These are phyloP conservation scores for Aurelia aurita complex sp. Pacific DNA, from an alignment of 30 jellyfish, hydroid and myxozoan species.

Conservation along the genomic window DNA sequence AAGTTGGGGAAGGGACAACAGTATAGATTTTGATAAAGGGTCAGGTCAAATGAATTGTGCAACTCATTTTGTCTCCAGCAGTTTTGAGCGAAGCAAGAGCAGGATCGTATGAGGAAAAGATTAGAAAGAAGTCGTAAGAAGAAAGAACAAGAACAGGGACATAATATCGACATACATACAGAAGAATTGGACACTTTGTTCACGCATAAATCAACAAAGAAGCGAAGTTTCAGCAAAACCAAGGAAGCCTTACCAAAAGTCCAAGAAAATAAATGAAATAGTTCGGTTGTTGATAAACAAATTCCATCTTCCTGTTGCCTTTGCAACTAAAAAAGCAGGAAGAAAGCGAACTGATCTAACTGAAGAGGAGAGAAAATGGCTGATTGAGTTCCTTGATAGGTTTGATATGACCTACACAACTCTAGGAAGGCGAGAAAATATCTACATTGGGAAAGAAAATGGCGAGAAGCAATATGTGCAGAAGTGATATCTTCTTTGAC, in stretches of 20 bases:
- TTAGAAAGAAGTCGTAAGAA: neutral
- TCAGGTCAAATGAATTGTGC: too few relatives aligned
- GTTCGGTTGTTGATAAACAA: conserved; percentile 9
- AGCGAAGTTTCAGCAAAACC: conserved; percentile 30
- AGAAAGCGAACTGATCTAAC: neutral
- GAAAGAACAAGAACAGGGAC: conserved; percentile 1
- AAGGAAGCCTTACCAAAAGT: conserved; percentile 37
- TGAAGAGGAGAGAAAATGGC: conserved; percentile 20
- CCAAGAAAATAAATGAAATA: conserved; percentile 21
- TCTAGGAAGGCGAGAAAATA: conserved; percentile 17
- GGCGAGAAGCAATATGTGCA: conserved; percentile 47
- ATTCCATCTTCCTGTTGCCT: conserved; percentile 3
- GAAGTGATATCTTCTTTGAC: conserved; percentile 45
- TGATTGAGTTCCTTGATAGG: neutral
- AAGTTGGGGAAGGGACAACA: too few relatives aligned
- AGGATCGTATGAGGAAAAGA: too few relatives aligned
- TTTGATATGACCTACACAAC: conserved; percentile 11
- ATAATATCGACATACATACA: neutral
- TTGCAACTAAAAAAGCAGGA: neutral
- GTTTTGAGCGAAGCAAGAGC: neutral
- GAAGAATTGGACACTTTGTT: conserved; percentile 6
- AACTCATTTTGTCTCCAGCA: too few relatives aligned
- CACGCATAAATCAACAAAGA: conserved; percentile 32
- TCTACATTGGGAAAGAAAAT: conserved; percentile 30
- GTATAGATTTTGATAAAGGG: too few relatives aligned